Evolutionary conservation across 2,888 invertebrate species (phyloP).

Genomic region (Bruchidius siliquastri): DNA sequence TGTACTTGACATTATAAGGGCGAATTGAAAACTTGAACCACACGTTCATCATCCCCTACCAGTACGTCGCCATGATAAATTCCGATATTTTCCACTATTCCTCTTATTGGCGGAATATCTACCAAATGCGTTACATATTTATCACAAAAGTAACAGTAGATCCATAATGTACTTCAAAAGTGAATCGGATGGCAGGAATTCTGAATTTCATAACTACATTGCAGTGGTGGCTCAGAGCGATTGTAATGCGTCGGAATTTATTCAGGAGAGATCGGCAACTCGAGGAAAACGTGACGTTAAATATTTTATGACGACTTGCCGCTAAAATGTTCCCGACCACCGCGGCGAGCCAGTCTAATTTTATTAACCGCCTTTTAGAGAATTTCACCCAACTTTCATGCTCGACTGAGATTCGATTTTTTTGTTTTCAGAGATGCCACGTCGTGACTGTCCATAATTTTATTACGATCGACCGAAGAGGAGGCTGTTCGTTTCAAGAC

Average conservation of each 20-base stretch:
- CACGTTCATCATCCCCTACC: no score
- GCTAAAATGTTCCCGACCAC: background rate
- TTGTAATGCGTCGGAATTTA: background rate
- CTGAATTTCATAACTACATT: background rate
- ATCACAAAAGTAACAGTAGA: background rate
- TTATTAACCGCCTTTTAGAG: background rate
- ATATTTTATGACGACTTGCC: constrained; percentile 3
- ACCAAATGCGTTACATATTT: background rate
- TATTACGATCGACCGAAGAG: background rate
- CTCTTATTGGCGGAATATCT: background rate
- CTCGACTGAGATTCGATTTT: background rate
- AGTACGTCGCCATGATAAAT: no score
- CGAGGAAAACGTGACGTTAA: constrained; percentile 3
- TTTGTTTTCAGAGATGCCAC: background rate
- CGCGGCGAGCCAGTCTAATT: background rate
- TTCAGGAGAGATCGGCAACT: background rate
- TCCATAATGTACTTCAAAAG: background rate
- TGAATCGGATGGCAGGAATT: background rate
- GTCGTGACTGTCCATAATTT: background rate
- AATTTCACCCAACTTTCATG: background rate
- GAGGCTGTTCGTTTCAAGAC: background rate
- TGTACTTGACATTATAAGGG: no score
- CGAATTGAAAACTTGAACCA: no score
- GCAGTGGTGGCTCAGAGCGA: background rate
- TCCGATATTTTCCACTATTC: no score